Conservation (phyloP, 1,140 invertebrate genomes). For the Himalopsyche phryganea region DNA sequence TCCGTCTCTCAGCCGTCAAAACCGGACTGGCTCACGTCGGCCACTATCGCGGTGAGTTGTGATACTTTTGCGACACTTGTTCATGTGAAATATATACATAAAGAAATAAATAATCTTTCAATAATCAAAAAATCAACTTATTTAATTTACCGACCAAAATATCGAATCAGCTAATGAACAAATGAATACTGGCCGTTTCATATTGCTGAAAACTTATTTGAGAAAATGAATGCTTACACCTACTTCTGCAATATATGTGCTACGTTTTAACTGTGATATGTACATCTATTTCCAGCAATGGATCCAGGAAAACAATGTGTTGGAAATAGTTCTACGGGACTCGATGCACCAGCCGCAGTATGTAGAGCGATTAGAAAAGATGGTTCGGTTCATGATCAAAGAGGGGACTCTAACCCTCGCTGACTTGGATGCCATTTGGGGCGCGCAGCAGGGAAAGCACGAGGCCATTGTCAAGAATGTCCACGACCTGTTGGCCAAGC, state of each 20-base stretch:
- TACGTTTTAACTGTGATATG: no score
- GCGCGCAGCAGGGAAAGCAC: constrained; percentile 91
- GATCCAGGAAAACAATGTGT: constrained; percentile 94
- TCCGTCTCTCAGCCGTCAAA: constrained; percentile 89
- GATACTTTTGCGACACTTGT: no score
- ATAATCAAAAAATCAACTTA: no score
- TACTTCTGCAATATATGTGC: no score
- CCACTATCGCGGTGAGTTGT: constrained; percentile 83
- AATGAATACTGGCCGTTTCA: no score
- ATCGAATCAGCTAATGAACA: no score
- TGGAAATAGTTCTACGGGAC: constrained; percentile 93
- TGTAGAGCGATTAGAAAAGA: constrained; percentile 97
- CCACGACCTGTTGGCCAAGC: constrained; percentile 91
- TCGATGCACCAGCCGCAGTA: constrained; percentile 97
- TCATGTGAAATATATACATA: no score
- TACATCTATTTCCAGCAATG: no score
- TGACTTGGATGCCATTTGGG: constrained; percentile 94
- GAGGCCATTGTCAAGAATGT: constrained; percentile 97
- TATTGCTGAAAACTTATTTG: no score
- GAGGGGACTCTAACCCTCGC: constrained; percentile 86
- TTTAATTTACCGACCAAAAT: no score
- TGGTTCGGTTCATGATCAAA: constrained; percentile 94
- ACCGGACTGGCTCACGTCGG: constrained; percentile 91
- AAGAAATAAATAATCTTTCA: no score
- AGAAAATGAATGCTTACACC: no score